Evolutionary conservation across 2,113 vertebrate species (phyloP), one percentile per base, ranked within the genome.

Genomic region (Cacatua alba): DNA sequence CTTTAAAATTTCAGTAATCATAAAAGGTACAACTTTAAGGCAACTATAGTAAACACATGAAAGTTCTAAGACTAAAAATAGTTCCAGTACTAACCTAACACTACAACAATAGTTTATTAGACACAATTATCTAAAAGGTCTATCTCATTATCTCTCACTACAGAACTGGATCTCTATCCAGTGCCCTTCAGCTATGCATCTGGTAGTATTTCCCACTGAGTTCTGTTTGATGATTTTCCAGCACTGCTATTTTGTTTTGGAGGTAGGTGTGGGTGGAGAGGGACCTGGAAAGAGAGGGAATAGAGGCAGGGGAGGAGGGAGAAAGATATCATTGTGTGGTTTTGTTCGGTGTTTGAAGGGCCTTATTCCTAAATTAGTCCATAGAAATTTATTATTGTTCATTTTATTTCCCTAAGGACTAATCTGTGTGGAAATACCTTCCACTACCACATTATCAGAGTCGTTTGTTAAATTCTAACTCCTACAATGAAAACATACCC

Each of bases 391-490:
- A 78, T 92, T 46, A 78, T 35, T 55, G 23, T 51, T 94, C 6
- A 3, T 5, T 85, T 79, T 79, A 72, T 94, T 91, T 91, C 93
- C 84, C 81, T 37, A 31, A 20, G 63, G 82, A 80, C 78, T 86
- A 90, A 95, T 93, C 59, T 88, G 59, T 57, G 57, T 41, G 7
- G 11, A 88, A 91, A 84, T 49, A 71, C 10, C 55, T 89, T 84
- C 57, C 60, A 64, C 43, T 63, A 13, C 83, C 62, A 60, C n/a
- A 53, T 82, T 95, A 82, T 80, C 69, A 59, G 65, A 89, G 44
- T n/a, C 86, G 21, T 65, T 90, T 88, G 35, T 69, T 94, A 82
- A 82, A 70, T 65, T 87, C 46, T 88, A 87, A 69, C 63, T 89
- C 62, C 37, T 69, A 63, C 64, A 74, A 48, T 25, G 69, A 88